Conservation (phyloP, 2,797 vertebrate species). For the Rachycentron canadum region DNA sequence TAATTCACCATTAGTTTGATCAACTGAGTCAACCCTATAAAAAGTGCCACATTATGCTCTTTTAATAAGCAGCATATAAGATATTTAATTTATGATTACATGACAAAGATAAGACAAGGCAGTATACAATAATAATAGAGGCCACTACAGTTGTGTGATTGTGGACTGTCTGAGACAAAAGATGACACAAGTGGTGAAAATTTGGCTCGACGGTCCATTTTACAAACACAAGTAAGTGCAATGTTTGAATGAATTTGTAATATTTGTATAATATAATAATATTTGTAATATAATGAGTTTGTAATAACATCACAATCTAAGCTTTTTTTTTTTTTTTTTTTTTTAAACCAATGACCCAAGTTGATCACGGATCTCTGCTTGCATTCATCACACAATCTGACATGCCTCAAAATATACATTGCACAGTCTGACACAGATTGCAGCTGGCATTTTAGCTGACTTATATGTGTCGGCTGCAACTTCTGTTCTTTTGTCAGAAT, state of each 20-base stretch:
- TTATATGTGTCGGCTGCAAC: neutral
- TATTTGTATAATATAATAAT: no score
- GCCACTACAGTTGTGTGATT: no score
- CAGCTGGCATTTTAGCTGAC: conserved; percentile 10
- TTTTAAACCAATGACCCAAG: neutral
- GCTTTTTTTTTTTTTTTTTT: no score
- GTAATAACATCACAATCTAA: no score
- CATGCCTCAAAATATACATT: neutral
- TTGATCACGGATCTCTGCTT: neutral
- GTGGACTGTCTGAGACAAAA: no score
- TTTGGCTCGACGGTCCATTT: no score
- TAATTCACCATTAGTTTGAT: conserved; percentile 18
- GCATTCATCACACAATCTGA: neutral
- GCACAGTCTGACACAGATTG: conserved; percentile 8
- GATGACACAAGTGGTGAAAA: no score
- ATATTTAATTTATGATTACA: no score
- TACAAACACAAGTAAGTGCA: neutral
- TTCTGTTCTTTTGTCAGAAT: neutral
- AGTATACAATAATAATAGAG: neutral
- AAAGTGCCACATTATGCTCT: neutral
- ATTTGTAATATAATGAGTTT: no score
- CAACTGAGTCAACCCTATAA: neutral
- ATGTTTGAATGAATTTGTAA: neutral
- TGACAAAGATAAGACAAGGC: no score
- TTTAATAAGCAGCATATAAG: neutral